Evolutionary conservation across 23 tunicate species (phyloP), one percentile per base, ranked within the genome.

Genomic region (Ascidia mentula): DNA sequence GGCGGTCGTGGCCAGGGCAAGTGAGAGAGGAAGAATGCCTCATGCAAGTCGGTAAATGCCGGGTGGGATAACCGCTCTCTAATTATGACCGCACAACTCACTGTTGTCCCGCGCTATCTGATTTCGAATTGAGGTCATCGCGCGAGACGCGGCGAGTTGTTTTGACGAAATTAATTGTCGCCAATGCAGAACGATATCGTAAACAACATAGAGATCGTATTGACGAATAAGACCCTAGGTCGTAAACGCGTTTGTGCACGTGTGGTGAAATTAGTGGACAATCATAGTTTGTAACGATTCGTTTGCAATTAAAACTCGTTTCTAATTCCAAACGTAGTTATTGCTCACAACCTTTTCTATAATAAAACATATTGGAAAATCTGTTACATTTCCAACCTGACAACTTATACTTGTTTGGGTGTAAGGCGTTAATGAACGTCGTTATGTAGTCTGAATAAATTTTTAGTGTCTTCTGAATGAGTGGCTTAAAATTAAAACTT

Each of bases 91-190:
- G 65, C 65, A 53, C 65, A 53, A 53, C 28, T 53, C 65, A 53
- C 12, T 53, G 65, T 53, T 53, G 65, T 53, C 65, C 65, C 65
- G 65, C 65, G 65, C 65, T 53, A 53, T 53, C 65, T 53, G 65
- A 53, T 53, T 53, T 53, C 2, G 24, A 53, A 53, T 53, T 28
- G 65, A 53, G 65, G 65, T 53, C 65, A 53, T 3, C 7, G 12
- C 13, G 65, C 65, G 65, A 53, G 65, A 53, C 65, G 65, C 22
- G 28, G 65, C 13, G 24, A 53, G 12, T 53, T 53, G 65, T 53
- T 53, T 53, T 53, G 65, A 53, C 24, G 65, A 53, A 53, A 53
- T 53, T 53, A 53, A 53, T 53, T 53, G 65, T 53, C 65, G 65
- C 65, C 7, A n/a, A 53, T 53, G 13, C 65, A 26, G 65, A 53